Evolutionary conservation across 1,140 invertebrate species (phyloP), one percentile per base, ranked within the genome.

Genomic region (Chironomus tepperi): DNA sequence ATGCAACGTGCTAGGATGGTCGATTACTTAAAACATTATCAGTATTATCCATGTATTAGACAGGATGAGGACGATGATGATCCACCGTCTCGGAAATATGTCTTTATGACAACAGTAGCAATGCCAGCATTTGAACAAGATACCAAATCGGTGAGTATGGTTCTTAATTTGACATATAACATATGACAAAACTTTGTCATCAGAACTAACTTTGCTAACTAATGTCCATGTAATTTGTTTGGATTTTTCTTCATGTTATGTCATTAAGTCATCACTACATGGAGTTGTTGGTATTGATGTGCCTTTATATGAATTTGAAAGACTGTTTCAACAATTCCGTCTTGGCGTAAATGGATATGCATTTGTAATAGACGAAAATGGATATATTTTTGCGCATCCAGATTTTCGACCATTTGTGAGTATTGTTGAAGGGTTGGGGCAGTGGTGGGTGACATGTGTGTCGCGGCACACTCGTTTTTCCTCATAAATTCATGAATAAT

Each of bases 231-330:
- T 47, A 47, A 47, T 47, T 57, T 34, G 24, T 34, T 34, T 34
- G 24, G 24, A 34, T 34, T 34, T 34, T 9, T 57, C 47, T 15
- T 57, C n/a, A 12, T 57, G 15, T 87, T 88, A 85, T 85, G 81
- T 80, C 74, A 93, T 34, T 34, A 2, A 34, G 24, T 34, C 24
- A 16, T 70, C 93, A 8, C 94, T 95, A 83, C 75, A 86, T 98
- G 70, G 96, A 43, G 94, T 98, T 16, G 95, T 95, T 74, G 96
- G 95, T 73, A 95, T 94, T 15, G 96, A 98, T 84, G 92, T 98
- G 77, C 93, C 74, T 70, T 67, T 19, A 74, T 47, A 18, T 70
- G 57, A 24, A 74, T 64, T 21, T 24, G 43, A 24, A 74, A 65
- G 21, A 57, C 21, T 65, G 57, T 24, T 65, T 57, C 43, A 74